Evolutionary conservation across 2,113 vertebrate genomes (phyloP).

Genomic region (Axis porcinus): DNA sequence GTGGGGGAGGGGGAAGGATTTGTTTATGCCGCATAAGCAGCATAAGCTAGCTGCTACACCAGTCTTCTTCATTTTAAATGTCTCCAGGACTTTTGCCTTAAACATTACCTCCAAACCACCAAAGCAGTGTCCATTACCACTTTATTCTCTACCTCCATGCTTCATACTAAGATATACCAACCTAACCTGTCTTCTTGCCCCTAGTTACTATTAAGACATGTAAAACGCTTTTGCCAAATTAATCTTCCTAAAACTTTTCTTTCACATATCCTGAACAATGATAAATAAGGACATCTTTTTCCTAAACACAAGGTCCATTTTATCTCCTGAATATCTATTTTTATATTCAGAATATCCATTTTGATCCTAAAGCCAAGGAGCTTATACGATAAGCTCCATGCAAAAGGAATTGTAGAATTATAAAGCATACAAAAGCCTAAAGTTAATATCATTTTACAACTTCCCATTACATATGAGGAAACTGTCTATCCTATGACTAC

Average conservation of each 20-base stretch:
- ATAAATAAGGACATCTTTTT: not conserved
- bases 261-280: not conserved
- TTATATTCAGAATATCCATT: not conserved
- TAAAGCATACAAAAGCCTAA: not conserved
- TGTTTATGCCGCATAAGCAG: not conserved
- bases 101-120: not conserved
- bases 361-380: not conserved
- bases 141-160: not conserved
- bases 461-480: not conserved
- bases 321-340: not conserved
- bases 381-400: not conserved
- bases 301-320: not conserved
- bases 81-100: not conserved
- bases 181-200: not conserved
- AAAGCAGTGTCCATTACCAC: not conserved
- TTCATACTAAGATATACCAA: not conserved
- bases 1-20: fast-evolving
- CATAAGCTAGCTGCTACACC: not conserved
- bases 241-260: not conserved
- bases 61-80: not conserved
- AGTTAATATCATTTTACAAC: not conserved
- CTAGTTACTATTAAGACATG: not conserved
- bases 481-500: not conserved
- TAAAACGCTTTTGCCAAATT: not conserved
- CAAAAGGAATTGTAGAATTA: not conserved